Percentiles rank a stretch among this genome's conserved stretches.
Conservation (phyloP, 2,797 vertebrate genomes). For the Sebastes flavidus region DNA sequence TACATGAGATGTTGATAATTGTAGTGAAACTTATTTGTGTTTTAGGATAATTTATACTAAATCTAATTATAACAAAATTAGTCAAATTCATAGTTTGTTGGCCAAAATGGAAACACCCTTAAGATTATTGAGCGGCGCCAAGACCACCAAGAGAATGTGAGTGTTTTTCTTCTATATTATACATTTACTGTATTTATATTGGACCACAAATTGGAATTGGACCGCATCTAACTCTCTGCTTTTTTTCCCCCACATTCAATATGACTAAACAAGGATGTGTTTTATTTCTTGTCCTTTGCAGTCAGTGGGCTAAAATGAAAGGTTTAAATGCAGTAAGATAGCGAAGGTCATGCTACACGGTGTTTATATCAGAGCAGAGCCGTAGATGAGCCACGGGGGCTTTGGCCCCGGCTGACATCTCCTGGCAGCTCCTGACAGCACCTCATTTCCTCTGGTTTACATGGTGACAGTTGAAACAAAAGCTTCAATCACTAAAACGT, state of each 20-base stretch:
- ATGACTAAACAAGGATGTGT: background rate
- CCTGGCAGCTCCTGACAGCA: conserved; percentile 12
- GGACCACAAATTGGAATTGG: background rate
- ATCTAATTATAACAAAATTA: too few species aligned
- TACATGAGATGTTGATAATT: too few species aligned
- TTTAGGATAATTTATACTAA: too few species aligned
- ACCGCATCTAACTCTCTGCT: too few species aligned
- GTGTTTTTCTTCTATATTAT: too few species aligned
- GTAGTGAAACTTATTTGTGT: too few species aligned
- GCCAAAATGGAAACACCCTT: too few species aligned
- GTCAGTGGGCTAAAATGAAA: background rate
- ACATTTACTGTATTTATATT: background rate
- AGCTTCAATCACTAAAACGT: conserved; percentile 11
- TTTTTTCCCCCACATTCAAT: background rate
- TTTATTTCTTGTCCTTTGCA: background rate
- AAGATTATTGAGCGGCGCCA: too few species aligned
- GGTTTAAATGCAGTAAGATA: background rate
- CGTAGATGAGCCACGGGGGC: background rate
- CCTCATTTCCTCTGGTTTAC: conserved; percentile 5
- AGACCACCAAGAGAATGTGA: too few species aligned
- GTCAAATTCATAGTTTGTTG: too few species aligned
- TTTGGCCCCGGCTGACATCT: background rate
- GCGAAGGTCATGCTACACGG: background rate
- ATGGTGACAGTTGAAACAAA: conserved; percentile 25
- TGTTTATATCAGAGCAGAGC: background rate